These are phyloP conservation scores for Aleiodes alternator DNA, from an alignment of 2,888 invertebrate genomes.

Conservation along the genomic window DNA sequence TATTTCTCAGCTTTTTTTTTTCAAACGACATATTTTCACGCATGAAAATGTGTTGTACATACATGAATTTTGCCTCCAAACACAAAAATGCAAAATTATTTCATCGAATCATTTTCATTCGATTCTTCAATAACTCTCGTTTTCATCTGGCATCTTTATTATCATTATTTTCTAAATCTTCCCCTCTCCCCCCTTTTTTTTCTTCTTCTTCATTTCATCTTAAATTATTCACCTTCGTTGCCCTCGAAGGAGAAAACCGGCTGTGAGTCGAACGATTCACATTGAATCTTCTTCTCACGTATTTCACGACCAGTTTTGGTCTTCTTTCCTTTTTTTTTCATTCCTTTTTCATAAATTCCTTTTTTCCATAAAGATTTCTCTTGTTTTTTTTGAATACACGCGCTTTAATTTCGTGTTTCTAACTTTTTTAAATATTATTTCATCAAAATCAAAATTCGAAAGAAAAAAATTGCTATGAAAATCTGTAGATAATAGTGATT, in stretches of 20 bases:
- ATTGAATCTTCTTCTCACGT: slow-evolving; percentile 27
- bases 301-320: slow-evolving; percentile 40
- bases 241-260: slow-evolving; percentile 32
- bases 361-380: slow-evolving; percentile 10
- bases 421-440: too few relatives aligned
- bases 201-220: background rate
- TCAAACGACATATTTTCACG: slow-evolving; percentile 29
- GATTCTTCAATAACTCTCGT: background rate
- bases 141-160: background rate
- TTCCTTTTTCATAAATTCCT: too few relatives aligned
- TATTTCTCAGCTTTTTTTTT: slow-evolving; percentile 10
- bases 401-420: too few relatives aligned
- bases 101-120: background rate
- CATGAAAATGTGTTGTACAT: background rate
- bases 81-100: background rate
- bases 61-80: background rate
- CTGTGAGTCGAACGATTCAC: slow-evolving; percentile 11
- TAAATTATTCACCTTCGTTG: slow-evolving; percentile 9
- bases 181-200: background rate
- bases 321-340: slow-evolving; percentile 33
- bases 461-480: too few relatives aligned
- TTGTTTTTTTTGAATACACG: slow-evolving; percentile 4
- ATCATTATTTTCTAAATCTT: background rate
- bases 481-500: too few relatives aligned
- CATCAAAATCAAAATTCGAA: too few relatives aligned